These are phyloP conservation scores for Pangasius larnaudii DNA, from an alignment of 2,797 vertebrate genomes.

Conservation along the genomic window DNA sequence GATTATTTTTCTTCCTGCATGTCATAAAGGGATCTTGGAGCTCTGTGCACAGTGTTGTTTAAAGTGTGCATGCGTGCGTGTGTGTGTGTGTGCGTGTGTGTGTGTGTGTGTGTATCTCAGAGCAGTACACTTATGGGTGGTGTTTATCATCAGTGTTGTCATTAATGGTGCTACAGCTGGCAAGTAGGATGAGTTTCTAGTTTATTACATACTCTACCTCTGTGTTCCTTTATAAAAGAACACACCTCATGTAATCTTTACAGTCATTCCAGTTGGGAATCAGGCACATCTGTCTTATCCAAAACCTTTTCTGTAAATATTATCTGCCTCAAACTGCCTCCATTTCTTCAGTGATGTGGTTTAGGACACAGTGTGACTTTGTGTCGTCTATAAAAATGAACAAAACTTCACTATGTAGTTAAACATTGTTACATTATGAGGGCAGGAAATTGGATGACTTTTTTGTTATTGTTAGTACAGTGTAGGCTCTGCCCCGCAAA, in stretches of 20 bases:
- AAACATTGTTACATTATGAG: not conserved
- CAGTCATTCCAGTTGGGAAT: not conserved
- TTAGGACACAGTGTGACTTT: not conserved
- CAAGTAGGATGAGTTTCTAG: constrained; percentile 30
- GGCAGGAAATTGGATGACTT: not conserved
- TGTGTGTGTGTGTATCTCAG: not conserved
- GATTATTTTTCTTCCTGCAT: constrained; percentile 11
- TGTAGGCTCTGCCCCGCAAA: not conserved
- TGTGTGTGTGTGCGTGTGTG: not conserved
- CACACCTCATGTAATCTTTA: constrained; percentile 32
- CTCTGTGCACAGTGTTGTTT: constrained; percentile 33
- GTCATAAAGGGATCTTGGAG: constrained; percentile 39
- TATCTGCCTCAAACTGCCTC: not conserved
- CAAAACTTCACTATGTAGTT: not conserved
- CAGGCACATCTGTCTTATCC: constrained; percentile 13
- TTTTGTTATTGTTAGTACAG: not conserved
- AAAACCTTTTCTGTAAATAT: not conserved
- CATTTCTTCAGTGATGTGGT: not conserved
- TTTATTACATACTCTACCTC: constrained; percentile 1
- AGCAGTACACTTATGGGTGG: constrained; percentile 31
- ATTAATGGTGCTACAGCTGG: constrained; percentile 42
- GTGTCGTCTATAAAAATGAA: not conserved
- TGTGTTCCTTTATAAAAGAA: constrained; percentile 2
- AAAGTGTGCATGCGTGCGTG: constrained; percentile 2
- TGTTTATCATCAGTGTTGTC: constrained; percentile 37